Conservation (phyloP, 2,113 vertebrate species). For the Crotalus horridus region DNA sequence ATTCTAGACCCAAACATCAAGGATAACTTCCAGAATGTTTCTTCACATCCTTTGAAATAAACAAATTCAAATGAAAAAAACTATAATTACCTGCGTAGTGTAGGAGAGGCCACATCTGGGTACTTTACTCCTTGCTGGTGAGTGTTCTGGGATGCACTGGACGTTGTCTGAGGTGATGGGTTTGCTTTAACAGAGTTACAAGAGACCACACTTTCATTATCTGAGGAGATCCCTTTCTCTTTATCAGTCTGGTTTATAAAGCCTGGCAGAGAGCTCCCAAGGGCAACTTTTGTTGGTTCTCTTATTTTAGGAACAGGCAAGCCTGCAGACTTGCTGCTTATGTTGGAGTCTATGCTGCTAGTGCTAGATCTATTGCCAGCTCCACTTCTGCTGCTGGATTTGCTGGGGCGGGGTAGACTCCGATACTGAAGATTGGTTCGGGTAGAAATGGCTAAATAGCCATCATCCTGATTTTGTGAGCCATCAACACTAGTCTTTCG, state of each 20-base stretch:
- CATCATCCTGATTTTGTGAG: conserved; percentile 86
- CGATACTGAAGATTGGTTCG: conserved; percentile 96
- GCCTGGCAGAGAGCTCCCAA: conserved; percentile 73
- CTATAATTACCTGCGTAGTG: conserved; percentile 84
- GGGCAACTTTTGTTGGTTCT: conserved; percentile 75
- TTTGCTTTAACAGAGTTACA: conserved; percentile 82
- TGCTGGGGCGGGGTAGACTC: conserved; percentile 92
- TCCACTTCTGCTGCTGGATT: conserved; percentile 80
- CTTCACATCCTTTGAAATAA: not conserved
- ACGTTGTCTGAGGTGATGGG: conserved; percentile 71
- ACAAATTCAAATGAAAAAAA: conserved; percentile 29
- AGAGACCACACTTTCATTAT: conserved; percentile 80
- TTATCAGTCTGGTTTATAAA: conserved; percentile 94
- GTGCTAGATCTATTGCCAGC: conserved; percentile 94
- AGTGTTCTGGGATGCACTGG: conserved; percentile 73
- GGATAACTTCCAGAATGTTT: conserved; percentile 2
- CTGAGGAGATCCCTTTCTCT: conserved; percentile 91
- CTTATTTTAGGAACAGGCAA: conserved; percentile 79
- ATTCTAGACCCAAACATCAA: conserved; percentile 12
- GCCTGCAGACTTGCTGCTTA: conserved; percentile 81
- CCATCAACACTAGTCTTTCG: conserved; percentile 80
- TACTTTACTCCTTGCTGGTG: conserved; percentile 86
- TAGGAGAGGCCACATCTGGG: conserved; percentile 92
- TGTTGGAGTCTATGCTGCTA: conserved; percentile 95
- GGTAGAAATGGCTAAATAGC: conserved; percentile 82